Percentiles rank a stretch among this genome's conserved stretches.
phyloP scores from a whole-genome alignment of 2,888 invertebrate genomes.

The Ochropleura leucogaster region DNA sequence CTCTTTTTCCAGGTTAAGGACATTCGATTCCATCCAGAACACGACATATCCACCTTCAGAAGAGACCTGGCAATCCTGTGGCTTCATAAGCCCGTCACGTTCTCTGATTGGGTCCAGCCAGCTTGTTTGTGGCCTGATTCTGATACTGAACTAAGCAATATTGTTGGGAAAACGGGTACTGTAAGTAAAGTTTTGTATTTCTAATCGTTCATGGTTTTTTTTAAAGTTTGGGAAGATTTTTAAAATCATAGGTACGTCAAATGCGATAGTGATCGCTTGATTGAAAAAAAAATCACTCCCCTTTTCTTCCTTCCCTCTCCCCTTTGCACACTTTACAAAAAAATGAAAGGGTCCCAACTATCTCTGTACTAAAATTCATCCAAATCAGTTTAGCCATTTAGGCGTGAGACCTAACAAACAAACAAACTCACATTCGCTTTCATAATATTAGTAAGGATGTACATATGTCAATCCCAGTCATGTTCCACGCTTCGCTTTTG shows the following conservation, averaged over 20 bases:
- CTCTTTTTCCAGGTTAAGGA: not conserved
- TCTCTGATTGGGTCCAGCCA: conserved; percentile 21
- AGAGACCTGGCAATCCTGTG: conserved; percentile 11
- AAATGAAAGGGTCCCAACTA: too few relatives aligned
- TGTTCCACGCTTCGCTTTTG: not conserved
- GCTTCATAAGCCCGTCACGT: conserved; percentile 6
- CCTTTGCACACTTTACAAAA: too few relatives aligned
- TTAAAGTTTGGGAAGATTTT: too few relatives aligned
- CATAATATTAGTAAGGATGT: not conserved
- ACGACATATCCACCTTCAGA: not conserved
- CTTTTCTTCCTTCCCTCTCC: too few relatives aligned
- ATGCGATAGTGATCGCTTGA: too few relatives aligned
- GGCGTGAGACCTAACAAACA: too few relatives aligned
- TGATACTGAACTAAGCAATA: not conserved
- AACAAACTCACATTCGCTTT: not conserved
- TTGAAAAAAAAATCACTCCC: too few relatives aligned
- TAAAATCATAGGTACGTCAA: too few relatives aligned
- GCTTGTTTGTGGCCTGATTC: conserved; percentile 19
- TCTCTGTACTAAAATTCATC: too few relatives aligned
- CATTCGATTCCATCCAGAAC: conserved; percentile 4
- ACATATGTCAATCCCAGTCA: not conserved
- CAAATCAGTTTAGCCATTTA: too few relatives aligned
- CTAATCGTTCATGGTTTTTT: too few relatives aligned
- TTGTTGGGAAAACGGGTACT: conserved; percentile 8
- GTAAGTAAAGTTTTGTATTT: conserved; percentile 14